A percentile compares a stretch with the other conserved stretches of the same genome.
Conservation (phyloP, 2,113 vertebrate genomes). For the Microcebus jonahi region DNA sequence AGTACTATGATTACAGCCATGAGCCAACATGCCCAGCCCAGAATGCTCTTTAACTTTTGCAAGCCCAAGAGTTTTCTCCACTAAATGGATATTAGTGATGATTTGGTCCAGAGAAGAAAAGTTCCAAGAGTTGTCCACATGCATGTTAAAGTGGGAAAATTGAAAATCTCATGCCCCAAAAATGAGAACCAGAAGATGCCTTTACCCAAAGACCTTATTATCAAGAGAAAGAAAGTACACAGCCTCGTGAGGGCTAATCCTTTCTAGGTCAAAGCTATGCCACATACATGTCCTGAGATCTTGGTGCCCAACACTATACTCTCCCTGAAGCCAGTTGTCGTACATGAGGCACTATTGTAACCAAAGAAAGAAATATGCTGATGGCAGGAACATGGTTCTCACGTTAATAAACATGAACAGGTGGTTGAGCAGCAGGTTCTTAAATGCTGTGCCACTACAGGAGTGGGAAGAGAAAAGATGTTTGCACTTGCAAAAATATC, state of each 20-base stretch:
- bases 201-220: not conserved
- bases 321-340: not conserved
- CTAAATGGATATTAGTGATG: not conserved
- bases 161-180: not conserved
- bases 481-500: slow-evolving; percentile 72
- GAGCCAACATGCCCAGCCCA: not conserved
- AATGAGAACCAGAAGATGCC: not conserved
- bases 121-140: not conserved
- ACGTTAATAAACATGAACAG: slow-evolving; percentile 41
- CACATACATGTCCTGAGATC: not conserved
- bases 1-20: no score
- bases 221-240: not conserved
- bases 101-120: not conserved
- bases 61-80: not conserved
- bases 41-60: not conserved
- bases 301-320: not conserved
- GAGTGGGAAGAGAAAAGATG: slow-evolving; percentile 36
- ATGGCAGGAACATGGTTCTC: not conserved
- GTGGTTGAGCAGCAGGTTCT: slow-evolving; percentile 64
- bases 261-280: not conserved
- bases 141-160: not conserved
- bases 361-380: slow-evolving; percentile 8
- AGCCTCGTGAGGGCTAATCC: not conserved
- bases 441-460: not conserved
- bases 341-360: not conserved